Base-by-base conservation (phyloP, 2,888 invertebrate genomes). In the Mechanitis messenoides region DNA sequence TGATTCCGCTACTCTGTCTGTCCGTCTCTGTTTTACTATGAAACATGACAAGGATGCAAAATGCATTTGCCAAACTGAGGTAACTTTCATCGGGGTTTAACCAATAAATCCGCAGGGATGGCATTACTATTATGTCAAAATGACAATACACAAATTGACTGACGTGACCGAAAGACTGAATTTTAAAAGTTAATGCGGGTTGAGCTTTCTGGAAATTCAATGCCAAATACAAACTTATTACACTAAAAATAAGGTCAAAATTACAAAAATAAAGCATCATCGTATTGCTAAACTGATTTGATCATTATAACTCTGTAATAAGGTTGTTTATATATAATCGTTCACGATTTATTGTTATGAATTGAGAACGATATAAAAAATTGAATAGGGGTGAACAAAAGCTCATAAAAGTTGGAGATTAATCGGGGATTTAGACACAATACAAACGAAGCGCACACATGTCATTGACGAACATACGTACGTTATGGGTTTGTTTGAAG, bases 131-230 rank as follows among this genome's bases (percentile, higher is more conserved):
- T 89, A 88, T 90, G 85, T 87, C 85, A 83, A 83, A 84, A 85
- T 88, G 85, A 90, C 87, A 89, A 90, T 88, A 87, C 84, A 87
- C 84, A 84, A 87, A 89, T 90, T 88, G 89, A 89, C 87, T 88
- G 89, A 89, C 87, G 83, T 83, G 85, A 82, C 86, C 87, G 83
- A 87, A 83, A 87, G 79, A 79, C 85, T 85, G 85, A 87, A 87
- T 86, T 86, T 76, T 77, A 83, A 73, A 86, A 88, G 87, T 85
- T 87, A 86, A 87, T 84, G 77, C 80, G 71, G 71, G 69, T 69
- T 66, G 59, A 54, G 55, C 53, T 47, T 56, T 33, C 31, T 35
- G 4, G 59, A 59, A 31, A 6, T 31, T 58, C 65, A 68, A 65
- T 63, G 68, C 4, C 70, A 74, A 31, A 71, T 63, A 67, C 69